Base-by-base conservation (phyloP, 2,888 invertebrate genomes). In the Eupelmus urozonus region DNA sequence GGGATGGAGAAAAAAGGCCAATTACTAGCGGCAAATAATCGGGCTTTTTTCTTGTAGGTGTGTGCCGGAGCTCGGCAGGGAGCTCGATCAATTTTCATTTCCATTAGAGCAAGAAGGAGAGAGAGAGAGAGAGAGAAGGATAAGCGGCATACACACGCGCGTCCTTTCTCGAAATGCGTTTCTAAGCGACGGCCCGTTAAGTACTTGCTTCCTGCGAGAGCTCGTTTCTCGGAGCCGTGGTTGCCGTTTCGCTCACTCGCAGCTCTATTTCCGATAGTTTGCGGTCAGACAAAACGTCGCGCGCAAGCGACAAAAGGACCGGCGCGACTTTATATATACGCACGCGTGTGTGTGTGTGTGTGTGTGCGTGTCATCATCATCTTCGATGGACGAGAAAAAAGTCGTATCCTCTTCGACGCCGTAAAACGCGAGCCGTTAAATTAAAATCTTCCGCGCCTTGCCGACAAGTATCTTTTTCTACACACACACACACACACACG, bases 61-160 rank as follows among this genome's bases (percentile, higher is more conserved):
- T 49, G 7, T 20, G 13, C 9, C 18, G n/a, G 2, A 55, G 29
- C n/a, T n/a, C n/a, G n/a, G n/a, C n/a, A 16, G 23, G 67, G 40
- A 45, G 81, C 72, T 76, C 81, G 80, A 87, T 86, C 84, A 85
- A 86, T 85, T 87, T 85, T 84, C 83, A 80, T 83, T 81, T 81
- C 82, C 82, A 82, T 85, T 82, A 83, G n/a, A n/a, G n/a, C n/a
- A n/a, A n/a, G n/a, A n/a, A n/a, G n/a, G n/a, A n/a, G n/a, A n/a
- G n/a, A n/a, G n/a, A n/a, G n/a, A n/a, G n/a, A n/a, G n/a, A 80
- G 49, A 18, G 53, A 53, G 27, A 3, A 72, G 23, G 29, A 18
- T 2, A 2, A 75, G 80, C 78, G 67, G 67, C 78, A 53, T 53
- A 20, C 2, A 18, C 3, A 20, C 5, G 3, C 29, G n/a, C 16